Base-by-base conservation (phyloP, 2,797 vertebrate genomes). In the Manis javanica region DNA sequence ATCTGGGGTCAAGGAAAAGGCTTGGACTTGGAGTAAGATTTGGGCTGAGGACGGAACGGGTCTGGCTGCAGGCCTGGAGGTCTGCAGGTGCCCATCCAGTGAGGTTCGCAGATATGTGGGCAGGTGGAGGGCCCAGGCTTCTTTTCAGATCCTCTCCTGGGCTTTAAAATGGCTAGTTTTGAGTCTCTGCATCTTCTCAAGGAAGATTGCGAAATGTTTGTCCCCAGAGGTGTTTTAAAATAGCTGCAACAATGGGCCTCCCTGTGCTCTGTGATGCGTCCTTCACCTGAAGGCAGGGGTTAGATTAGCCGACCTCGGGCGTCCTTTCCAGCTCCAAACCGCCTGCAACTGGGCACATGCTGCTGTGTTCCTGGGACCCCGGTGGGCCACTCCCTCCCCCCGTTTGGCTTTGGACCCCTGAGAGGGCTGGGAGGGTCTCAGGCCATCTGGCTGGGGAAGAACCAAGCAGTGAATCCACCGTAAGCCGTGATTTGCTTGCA, bases 181-280 rank as follows among this genome's bases (percentile, higher is more conserved):
- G 69, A 89, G 34, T 79, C 53, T 91, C 59, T 53, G 19, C 5
- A 16, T 75, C 19, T 87, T 81, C 91, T 86, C 74, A 66, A 51
- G 31, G 39, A 83, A 83, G 37, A 63, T 77, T 84, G 24, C 79
- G 34, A 95, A 91, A 79, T 51, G 2, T 87, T 91, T 91, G 23
- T 69, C 8, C 34, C 77, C 16, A n/a, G 69, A 68, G 42, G 83
- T 59, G 31, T 61, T 94, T 86, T 83, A n/a, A 86, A 90, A 51
- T 29, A 64, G 26, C 68, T 46, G 39, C 71, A 57, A n/a, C 26
- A 19, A 23, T 19, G 46, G 29, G 19, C 37, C 37, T 49, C 74
- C 63, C 72, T 72, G 42, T 68, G 6, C 72, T 87, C 42, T 24
- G 4, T 37, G 55, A 57, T 2, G 4, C 21, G 1, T 51, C 49